Conservation (phyloP, 2,888 invertebrate genomes). For the Odontocolon sp. region DNA sequence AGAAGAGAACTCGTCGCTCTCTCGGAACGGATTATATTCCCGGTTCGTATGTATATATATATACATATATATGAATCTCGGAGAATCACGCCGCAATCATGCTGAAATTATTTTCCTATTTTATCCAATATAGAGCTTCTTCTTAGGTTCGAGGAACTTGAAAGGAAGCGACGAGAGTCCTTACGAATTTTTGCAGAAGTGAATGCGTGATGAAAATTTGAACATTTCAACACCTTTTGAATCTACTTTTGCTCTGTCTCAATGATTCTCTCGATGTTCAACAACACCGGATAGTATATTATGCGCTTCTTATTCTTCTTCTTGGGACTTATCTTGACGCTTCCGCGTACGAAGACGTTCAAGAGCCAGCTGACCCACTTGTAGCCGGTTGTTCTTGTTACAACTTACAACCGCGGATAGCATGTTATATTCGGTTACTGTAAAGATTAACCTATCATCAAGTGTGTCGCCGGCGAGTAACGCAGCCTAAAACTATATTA, state of each 20-base stretch:
- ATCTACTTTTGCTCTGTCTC: background rate
- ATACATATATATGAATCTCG: background rate
- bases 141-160: background rate
- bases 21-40: slow-evolving; percentile 40
- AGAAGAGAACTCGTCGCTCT: slow-evolving; percentile 35
- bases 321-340: slow-evolving; percentile 48
- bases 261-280: too few relatives aligned
- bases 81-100: slow-evolving; percentile 33
- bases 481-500: background rate
- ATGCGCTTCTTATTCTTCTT: slow-evolving; percentile 45
- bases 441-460: slow-evolving; percentile 39
- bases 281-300: slow-evolving; percentile 19
- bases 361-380: slow-evolving; percentile 56
- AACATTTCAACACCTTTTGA: background rate
- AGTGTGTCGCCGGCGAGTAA: slow-evolving; percentile 46
- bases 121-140: background rate
- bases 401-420: slow-evolving; percentile 52
- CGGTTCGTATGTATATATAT: slow-evolving; percentile 28
- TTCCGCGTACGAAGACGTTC: slow-evolving; percentile 59
- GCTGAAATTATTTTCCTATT: slow-evolving; percentile 45
- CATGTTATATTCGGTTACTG: slow-evolving; percentile 56
- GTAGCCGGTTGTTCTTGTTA: slow-evolving; percentile 52
- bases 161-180: background rate
- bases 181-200: too few relatives aligned
- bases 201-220: too few relatives aligned